Conservation (phyloP, 2,888 invertebrate genomes). For the Lasioglossum villosulum region DNA sequence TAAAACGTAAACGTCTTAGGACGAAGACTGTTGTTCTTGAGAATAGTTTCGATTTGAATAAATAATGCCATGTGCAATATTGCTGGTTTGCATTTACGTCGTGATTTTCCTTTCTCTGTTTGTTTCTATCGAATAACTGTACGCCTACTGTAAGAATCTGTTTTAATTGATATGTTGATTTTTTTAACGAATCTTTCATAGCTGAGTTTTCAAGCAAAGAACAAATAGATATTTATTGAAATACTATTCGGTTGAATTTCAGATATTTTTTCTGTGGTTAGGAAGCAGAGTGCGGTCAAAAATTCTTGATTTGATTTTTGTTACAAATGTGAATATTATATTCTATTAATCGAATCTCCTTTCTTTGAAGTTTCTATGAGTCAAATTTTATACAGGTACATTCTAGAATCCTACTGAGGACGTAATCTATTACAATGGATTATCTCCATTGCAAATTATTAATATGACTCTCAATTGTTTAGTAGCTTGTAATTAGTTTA, state of each 20-base stretch:
- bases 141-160: no score
- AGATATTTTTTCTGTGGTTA: no score
- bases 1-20: slow-evolving; percentile 1
- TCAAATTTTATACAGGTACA: background rate
- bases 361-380: background rate
- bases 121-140: background rate
- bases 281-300: no score
- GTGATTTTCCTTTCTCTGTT: background rate
- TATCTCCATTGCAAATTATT: background rate
- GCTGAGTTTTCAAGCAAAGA: no score
- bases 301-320: no score
- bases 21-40: background rate
- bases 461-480: background rate
- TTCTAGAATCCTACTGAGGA: background rate
- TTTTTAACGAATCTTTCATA: no score
- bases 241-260: no score
- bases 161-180: no score
- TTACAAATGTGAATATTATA: no score
- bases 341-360: no score
- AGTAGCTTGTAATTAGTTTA: background rate
- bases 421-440: background rate
- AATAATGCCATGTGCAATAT: background rate
- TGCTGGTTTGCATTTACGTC: background rate
- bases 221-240: no score
- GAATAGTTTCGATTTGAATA: slow-evolving; percentile 9